A percentile compares a stretch with the other conserved stretches of the same genome.
Conservation (phyloP, 2,113 vertebrate genomes). For the Eptesicus fuscus region DNA sequence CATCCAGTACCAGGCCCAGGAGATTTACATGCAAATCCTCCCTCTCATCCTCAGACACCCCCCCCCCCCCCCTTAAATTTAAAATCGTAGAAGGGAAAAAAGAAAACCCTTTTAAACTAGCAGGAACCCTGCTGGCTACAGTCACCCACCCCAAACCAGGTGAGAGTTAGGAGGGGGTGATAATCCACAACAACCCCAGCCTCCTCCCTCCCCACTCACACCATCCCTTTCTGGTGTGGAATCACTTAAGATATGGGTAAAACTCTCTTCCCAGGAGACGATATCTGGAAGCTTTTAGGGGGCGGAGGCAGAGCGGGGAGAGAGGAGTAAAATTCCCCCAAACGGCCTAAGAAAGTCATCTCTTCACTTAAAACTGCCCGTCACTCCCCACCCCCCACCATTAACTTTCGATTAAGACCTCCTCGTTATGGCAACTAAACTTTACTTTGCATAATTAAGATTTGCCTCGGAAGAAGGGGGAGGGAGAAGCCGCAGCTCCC, state of each 20-base stretch:
- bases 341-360: constrained; percentile 39
- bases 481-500: neutral
- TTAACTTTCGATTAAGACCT: constrained; percentile 72
- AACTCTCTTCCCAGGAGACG: constrained; percentile 33
- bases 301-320: neutral
- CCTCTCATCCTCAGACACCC: neutral
- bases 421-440: constrained; percentile 65
- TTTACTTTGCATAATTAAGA: constrained; percentile 74
- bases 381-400: neutral
- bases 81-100: neutral
- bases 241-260: constrained; percentile 51
- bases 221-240: constrained; percentile 41
- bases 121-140: neutral
- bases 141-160: constrained; percentile 5
- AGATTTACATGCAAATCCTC: constrained; percentile 56
- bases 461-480: constrained; percentile 53
- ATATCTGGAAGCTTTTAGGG: constrained; percentile 50
- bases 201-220: neutral
- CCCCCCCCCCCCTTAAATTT: neutral
- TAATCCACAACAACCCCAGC: neutral
- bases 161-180: neutral
- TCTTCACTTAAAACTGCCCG: constrained; percentile 10
- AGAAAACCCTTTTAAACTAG: neutral
- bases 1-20: constrained; percentile 39
- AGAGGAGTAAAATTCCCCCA: constrained; percentile 20